phyloP scores from a whole-genome alignment of 1,140 invertebrate genomes.

The Bombus haemorrhoidalis region DNA sequence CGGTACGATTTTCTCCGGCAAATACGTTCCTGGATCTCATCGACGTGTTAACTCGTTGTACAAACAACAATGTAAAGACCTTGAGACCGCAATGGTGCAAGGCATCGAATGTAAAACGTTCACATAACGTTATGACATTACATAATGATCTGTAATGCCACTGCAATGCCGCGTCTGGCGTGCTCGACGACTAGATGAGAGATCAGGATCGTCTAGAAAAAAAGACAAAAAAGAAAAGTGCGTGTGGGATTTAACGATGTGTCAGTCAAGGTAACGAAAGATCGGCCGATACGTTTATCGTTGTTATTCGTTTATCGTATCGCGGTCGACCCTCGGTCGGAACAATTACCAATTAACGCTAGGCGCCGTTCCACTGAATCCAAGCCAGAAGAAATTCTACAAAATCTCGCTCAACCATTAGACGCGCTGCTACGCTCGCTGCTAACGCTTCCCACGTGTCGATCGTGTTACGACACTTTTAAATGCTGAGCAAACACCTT shows the following conservation, averaged over 20 bases:
- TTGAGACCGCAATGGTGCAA: slow-evolving; percentile 76
- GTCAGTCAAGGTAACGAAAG: slow-evolving; percentile 51
- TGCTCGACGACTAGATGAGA: slow-evolving; percentile 52
- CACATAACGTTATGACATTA: slow-evolving; percentile 74
- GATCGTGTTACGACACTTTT: slow-evolving; percentile 43
- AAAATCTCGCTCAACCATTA: neutral
- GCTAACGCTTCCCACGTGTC: slow-evolving; percentile 35
- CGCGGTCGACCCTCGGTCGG: slow-evolving; percentile 5
- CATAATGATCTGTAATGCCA: slow-evolving; percentile 74
- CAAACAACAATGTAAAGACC: slow-evolving; percentile 81
- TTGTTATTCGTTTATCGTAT: slow-evolving; percentile 37
- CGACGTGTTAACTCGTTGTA: slow-evolving; percentile 74
- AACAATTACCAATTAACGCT: slow-evolving; percentile 38
- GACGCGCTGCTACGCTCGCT: neutral
- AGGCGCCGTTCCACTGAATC: neutral
- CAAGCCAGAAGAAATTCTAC: slow-evolving; percentile 1
- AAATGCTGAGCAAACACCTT: slow-evolving; percentile 39
- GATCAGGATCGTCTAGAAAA: slow-evolving; percentile 56
- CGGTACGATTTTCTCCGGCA: slow-evolving; percentile 49
- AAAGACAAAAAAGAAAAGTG: slow-evolving; percentile 7
- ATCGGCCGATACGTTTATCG: slow-evolving; percentile 45
- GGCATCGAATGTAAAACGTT: slow-evolving; percentile 77
- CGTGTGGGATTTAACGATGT: slow-evolving; percentile 25
- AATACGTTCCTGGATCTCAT: slow-evolving; percentile 69
- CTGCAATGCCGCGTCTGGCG: slow-evolving; percentile 57